These are phyloP conservation scores for Peromyscus leucopus DNA, from an alignment of 2,113 vertebrate species.

Conservation along the genomic window DNA sequence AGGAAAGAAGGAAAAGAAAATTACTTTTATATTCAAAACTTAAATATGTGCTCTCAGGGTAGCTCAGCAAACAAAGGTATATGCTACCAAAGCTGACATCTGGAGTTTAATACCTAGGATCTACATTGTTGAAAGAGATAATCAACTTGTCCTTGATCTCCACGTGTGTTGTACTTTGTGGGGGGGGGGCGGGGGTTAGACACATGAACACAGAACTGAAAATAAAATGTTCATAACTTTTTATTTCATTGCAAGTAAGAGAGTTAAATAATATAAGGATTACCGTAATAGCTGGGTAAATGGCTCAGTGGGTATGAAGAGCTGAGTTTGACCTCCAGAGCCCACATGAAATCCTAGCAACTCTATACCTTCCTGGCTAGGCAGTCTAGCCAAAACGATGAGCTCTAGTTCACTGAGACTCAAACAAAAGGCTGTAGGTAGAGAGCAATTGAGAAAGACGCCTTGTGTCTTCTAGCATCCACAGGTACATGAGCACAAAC, in stretches of 20 bases:
- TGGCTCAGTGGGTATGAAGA: not conserved
- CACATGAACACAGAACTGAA: not conserved
- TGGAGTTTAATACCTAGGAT: not conserved
- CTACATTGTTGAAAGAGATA: not conserved
- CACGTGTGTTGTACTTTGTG: not conserved
- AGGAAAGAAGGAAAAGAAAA: not conserved
- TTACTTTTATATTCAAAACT: not conserved
- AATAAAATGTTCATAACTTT: slow-evolving; percentile 15
- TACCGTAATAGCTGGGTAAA: not conserved
- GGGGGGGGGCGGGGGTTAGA: too few species aligned
- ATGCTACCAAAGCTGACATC: not conserved
- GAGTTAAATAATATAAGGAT: not conserved
- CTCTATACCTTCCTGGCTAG: not conserved
- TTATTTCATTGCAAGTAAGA: not conserved
- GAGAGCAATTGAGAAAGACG: not conserved
- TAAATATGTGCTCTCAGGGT: not conserved
- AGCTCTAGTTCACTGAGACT: not conserved
- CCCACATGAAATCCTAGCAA: not conserved
- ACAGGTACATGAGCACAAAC: not conserved
- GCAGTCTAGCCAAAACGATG: not conserved
- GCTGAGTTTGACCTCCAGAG: not conserved
- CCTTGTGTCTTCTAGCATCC: not conserved
- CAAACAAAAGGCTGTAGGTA: not conserved
- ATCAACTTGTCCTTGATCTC: not conserved
- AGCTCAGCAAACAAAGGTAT: not conserved